A percentile compares a stretch with the other conserved stretches of the same genome.
Conservation (phyloP, 2,113 vertebrate species). For the Cichladusa arquata region DNA sequence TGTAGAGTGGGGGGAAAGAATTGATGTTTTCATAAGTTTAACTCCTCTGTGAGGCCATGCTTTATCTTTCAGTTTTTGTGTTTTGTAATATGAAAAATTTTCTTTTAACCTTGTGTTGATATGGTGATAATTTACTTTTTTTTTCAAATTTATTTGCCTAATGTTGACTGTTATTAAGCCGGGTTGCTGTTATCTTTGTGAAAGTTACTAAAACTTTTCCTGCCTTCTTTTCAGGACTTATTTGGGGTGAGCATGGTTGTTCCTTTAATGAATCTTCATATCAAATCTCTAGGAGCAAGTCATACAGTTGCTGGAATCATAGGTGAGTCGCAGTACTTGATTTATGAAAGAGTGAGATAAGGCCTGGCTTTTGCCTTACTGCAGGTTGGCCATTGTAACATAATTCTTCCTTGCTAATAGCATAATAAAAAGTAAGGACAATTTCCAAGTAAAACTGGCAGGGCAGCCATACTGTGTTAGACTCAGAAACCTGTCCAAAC, state of each 20-base stretch:
- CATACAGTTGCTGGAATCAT: conserved; percentile 88
- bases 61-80: neutral
- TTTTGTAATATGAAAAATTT: neutral
- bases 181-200: neutral
- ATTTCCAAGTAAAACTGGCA: neutral
- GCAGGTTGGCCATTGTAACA: neutral
- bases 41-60: neutral
- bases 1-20: neutral
- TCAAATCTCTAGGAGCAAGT: conserved; percentile 90
- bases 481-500: neutral
- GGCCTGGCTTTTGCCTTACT: neutral
- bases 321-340: conserved; percentile 74
- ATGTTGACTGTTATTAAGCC: neutral
- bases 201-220: neutral
- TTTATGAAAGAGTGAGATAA: neutral
- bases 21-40: neutral
- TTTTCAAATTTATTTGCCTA: neutral
- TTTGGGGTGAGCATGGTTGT: conserved; percentile 97
- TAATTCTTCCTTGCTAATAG: neutral
- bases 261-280: conserved; percentile 89
- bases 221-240: conserved; percentile 81
- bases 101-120: neutral
- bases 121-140: neutral
- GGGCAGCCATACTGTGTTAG: neutral
- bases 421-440: neutral